phyloP scores from a whole-genome alignment of 2,888 invertebrate species.

The Cheilosia grossa region DNA sequence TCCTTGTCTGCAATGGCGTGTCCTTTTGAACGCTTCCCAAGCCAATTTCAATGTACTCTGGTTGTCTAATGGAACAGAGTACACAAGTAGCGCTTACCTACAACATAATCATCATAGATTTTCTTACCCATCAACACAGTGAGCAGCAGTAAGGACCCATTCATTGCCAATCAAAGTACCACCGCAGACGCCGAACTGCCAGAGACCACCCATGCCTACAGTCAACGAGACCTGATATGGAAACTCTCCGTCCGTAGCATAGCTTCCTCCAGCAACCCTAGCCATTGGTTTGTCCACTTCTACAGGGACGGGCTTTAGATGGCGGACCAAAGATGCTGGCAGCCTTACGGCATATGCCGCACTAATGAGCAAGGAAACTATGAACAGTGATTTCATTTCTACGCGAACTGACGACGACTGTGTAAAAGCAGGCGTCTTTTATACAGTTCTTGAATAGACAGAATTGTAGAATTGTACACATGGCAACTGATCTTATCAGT shows the following conservation, averaged over 20 bases:
- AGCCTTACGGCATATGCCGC: conserved; percentile 8
- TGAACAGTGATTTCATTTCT: conserved; percentile 11
- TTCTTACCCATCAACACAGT: conserved; percentile 80
- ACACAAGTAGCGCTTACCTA: too few relatives aligned
- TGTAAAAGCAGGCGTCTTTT: background rate
- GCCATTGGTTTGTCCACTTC: background rate
- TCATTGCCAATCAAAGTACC: conserved; percentile 80
- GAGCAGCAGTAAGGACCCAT: conserved; percentile 82
- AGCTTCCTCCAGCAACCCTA: conserved; percentile 17
- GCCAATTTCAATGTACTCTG: conserved; percentile 26
- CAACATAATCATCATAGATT: too few relatives aligned
- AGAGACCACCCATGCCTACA: background rate
- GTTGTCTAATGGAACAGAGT: background rate
- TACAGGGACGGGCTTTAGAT: background rate
- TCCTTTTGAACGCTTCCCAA: conserved; percentile 38
- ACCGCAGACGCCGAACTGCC: conserved; percentile 77
- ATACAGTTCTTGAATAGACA: background rate
- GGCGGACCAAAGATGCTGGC: background rate
- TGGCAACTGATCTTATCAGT: too few relatives aligned
- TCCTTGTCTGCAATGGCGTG: background rate
- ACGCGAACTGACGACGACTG: background rate
- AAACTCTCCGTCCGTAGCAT: conserved; percentile 16
- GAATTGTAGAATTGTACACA: background rate
- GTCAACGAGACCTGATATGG: conserved; percentile 36
- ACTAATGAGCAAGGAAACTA: background rate